Base-by-base conservation (phyloP, 2,797 vertebrate genomes). In the Atherinosoma microstoma region DNA sequence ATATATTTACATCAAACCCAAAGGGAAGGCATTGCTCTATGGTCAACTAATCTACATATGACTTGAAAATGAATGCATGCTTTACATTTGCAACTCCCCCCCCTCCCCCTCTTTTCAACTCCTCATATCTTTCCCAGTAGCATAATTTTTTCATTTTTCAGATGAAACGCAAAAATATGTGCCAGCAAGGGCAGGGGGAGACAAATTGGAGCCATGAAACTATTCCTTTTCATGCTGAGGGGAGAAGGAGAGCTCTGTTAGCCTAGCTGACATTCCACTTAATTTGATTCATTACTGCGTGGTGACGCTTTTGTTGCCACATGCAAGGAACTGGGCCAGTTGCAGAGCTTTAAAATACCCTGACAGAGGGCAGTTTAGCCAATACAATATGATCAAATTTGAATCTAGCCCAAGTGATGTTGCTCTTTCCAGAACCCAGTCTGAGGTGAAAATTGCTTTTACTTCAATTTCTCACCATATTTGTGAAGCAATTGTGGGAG, bases 271-370 rank as follows among this genome's bases (percentile, higher is more conserved):
- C 90, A 92, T 87, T 89, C 84, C 89, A 91, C 89, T 92, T 92
- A 88, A 93, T 93, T 92, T 93, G 92, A 94, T 93, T 88, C 91
- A 93, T 93, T 93, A 93, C 79, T 78, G 80, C 35, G 53, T 74
- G 74, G 76, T 72, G 86, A 88, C 47, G 82, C 87, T 82, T 79
- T 90, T 87, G 89, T 91, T 42, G 80, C 86, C 80, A 75, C 88
- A 84, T 85, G 87, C 83, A 83, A 79, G 78, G 84, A 91, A 90
- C 66, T 87, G 86, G 88, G 86, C 83, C 89, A 90, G 79, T 80
- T 64, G 78, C 72, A 24, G 75, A 80, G 73, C 81, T 83, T 79
- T 75, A 71, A 82, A 87, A 85, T 67, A 71, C 82, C 77, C 76
- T 73, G 83, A 85, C 80, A 82, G 80, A 80, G 77, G 45, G 86